These are phyloP conservation scores for Tetrao urogallus DNA, from an alignment of 2,113 vertebrate genomes.

Conservation along the genomic window DNA sequence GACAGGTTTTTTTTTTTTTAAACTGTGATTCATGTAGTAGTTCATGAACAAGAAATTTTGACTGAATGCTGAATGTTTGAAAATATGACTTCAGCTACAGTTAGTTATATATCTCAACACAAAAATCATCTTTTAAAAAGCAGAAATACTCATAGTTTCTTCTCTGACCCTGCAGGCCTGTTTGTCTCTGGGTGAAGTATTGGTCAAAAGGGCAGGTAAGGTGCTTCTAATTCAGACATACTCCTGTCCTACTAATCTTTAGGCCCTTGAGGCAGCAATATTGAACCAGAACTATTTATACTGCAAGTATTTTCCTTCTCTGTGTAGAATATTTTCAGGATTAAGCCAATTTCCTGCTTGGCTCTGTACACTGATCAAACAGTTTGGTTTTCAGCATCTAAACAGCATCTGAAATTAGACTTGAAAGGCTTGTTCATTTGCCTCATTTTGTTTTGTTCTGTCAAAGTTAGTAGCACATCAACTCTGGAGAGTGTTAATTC, in stretches of 20 bases:
- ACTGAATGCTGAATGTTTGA: neutral
- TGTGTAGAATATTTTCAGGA: neutral
- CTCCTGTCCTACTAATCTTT: neutral
- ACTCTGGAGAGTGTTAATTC: neutral
- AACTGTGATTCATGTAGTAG: neutral
- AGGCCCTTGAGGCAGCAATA: neutral
- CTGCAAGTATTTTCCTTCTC: neutral
- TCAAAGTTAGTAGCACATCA: conserved; percentile 6
- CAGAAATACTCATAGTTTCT: neutral
- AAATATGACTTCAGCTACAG: neutral
- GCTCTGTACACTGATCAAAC: conserved; percentile 5
- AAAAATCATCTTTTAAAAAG: neutral
- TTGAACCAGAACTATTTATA: neutral
- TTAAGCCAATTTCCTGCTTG: neutral
- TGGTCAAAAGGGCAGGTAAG: neutral
- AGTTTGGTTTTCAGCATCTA: neutral
- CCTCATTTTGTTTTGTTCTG: conserved; percentile 19
- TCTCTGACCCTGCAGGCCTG: neutral
- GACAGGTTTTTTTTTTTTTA: neutral
- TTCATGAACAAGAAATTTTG: neutral
- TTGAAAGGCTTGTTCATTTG: conserved; percentile 25
- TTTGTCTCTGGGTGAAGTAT: neutral
- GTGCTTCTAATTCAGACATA: neutral
- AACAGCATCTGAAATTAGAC: conserved; percentile 33
- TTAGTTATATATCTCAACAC: neutral